phyloP scores from a whole-genome alignment of 2,113 vertebrate genomes.

The Phocoena sinus region DNA sequence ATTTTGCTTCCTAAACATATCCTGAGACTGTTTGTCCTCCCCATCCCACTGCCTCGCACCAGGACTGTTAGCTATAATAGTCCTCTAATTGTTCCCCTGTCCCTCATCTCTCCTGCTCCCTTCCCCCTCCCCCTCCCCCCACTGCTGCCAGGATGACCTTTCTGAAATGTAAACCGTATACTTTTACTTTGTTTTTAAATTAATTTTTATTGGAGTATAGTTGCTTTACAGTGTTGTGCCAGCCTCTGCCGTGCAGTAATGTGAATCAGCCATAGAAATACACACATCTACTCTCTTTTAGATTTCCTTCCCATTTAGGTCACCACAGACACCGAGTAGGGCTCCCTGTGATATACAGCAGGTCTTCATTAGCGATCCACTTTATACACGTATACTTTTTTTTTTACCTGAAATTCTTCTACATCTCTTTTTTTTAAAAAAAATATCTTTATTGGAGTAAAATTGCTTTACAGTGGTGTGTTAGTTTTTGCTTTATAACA shows the following conservation, averaged over 20 bases:
- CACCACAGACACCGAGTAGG: neutral
- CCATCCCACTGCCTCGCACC: neutral
- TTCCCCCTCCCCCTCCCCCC: fast-evolving
- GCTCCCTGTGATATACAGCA: neutral
- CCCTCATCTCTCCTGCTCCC: neutral
- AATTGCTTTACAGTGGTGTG: no score
- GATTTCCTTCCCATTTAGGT: neutral
- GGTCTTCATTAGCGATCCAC: neutral
- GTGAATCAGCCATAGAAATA: neutral
- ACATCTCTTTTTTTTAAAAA: neutral
- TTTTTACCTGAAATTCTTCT: neutral
- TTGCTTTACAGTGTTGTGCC: neutral
- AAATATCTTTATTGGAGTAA: no score
- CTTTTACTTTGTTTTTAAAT: neutral
- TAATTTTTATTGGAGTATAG: no score
- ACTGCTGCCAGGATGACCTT: neutral
- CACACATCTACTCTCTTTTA: neutral
- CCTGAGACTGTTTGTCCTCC: neutral
- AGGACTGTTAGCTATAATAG: no score
- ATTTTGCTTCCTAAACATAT: neutral
- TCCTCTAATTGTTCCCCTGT: no score
- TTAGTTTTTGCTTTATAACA: no score
- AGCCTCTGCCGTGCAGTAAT: neutral
- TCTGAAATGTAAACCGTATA: neutral
- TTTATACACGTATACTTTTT: no score